Percentiles rank a stretch among this genome's conserved stretches.
These are phyloP conservation scores for Euphydryas editha DNA, from an alignment of 2,888 invertebrate genomes.

Conservation along the genomic window DNA sequence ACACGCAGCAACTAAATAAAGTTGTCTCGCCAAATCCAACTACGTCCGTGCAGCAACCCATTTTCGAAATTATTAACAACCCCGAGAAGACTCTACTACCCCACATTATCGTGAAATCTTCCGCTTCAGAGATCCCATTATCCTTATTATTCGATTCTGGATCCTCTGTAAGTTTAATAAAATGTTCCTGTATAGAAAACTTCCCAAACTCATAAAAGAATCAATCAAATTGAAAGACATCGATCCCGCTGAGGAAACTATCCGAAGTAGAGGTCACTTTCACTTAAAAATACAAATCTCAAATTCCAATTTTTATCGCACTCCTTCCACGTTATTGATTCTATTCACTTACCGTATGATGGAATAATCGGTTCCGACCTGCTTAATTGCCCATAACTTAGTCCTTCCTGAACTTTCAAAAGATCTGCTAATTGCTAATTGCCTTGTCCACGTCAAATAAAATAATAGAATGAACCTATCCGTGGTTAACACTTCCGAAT, in stretches of 20 bases:
- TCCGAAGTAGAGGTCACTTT: constrained; percentile 36
- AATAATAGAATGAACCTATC: neutral
- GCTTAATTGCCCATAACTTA: too few species aligned
- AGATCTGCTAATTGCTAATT: too few species aligned
- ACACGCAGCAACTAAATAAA: neutral
- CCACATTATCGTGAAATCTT: constrained; percentile 13
- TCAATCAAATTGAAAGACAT: constrained; percentile 33
- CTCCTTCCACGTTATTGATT: constrained; percentile 40
- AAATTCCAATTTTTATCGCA: constrained; percentile 1
- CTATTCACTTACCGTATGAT: constrained; percentile 41
- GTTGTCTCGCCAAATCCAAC: neutral
- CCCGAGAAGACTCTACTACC: constrained; percentile 3
- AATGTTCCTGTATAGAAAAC: constrained; percentile 19
- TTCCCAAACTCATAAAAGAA: constrained; percentile 17
- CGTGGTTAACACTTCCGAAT: neutral
- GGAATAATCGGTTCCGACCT: constrained; percentile 44
- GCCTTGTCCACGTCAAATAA: too few species aligned
- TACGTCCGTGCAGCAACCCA: neutral
- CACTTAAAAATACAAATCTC: constrained; percentile 26
- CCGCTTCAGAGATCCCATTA: constrained; percentile 22
- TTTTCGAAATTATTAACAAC: neutral
- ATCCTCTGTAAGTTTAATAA: constrained; percentile 30
- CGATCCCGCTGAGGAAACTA: constrained; percentile 21
- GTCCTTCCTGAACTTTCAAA: neutral
- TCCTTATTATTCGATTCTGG: constrained; percentile 34